These are phyloP conservation scores for Calonectris borealis DNA, from an alignment of 2,113 vertebrate genomes.

Conservation along the genomic window DNA sequence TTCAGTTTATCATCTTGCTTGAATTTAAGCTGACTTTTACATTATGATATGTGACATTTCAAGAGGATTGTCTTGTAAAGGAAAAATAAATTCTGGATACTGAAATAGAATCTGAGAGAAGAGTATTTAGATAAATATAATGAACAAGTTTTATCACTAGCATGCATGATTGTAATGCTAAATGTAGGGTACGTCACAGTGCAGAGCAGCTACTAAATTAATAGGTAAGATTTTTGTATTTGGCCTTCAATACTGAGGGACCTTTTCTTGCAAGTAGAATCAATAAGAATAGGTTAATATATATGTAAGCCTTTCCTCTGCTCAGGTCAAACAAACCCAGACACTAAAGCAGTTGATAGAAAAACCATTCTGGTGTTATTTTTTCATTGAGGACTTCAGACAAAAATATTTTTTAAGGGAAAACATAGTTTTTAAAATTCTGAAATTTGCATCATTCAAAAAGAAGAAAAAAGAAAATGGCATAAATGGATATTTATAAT, in stretches of 20 bases:
- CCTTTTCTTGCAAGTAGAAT: not conserved
- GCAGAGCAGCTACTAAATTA: not conserved
- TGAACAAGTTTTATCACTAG: not conserved
- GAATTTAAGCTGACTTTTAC: not conserved
- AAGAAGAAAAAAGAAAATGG: not conserved
- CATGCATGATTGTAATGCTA: not conserved
- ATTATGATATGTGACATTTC: not conserved
- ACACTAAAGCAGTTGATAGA: not conserved
- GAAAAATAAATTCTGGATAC: not conserved
- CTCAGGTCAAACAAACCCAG: not conserved
- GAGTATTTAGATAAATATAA: not conserved
- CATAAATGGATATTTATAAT: not conserved
- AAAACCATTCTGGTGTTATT: not conserved
- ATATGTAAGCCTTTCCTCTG: not conserved
- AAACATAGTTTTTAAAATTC: not conserved
- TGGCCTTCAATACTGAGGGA: not conserved
- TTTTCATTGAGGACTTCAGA: not conserved
- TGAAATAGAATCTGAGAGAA: not conserved
- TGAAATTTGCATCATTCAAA: not conserved
- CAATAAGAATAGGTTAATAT: not conserved
- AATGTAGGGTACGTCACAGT: not conserved
- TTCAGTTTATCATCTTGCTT: not conserved
- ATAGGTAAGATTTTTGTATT: not conserved
- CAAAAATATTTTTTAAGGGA: not conserved
- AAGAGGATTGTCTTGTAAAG: not conserved